Evolutionary conservation across 2,797 vertebrate species (phyloP).

Genomic region (Gadopsis bispinosus): DNA sequence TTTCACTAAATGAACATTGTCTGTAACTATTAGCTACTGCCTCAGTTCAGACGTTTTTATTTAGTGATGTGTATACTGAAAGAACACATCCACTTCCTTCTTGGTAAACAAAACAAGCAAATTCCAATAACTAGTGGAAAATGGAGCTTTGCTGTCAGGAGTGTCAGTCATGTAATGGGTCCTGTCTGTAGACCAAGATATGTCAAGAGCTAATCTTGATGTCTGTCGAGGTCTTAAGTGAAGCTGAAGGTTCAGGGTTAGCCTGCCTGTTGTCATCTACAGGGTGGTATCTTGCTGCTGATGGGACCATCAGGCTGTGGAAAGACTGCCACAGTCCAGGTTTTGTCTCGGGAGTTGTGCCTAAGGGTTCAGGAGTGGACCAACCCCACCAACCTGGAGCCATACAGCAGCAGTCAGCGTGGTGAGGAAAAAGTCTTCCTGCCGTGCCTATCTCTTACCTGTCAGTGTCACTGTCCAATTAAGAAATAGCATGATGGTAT

Average conservation of each 20-base stretch:
- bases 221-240: not conserved
- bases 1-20: not conserved
- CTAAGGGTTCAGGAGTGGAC: conserved; percentile 93
- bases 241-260: not conserved
- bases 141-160: not conserved
- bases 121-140: not conserved
- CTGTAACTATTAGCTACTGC: not conserved
- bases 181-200: not conserved
- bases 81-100: not conserved
- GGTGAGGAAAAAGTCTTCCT: conserved; percentile 77
- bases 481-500: not conserved
- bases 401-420: conserved; percentile 79
- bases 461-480: not conserved
- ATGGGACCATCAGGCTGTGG: conserved; percentile 95
- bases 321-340: conserved; percentile 91
- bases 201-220: not conserved
- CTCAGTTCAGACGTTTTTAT: not conserved
- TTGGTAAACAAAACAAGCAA: not conserved
- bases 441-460: not conserved
- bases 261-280: conserved; percentile 43
- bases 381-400: conserved; percentile 86
- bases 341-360: conserved; percentile 87
- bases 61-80: not conserved
- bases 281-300: conserved; percentile 90
- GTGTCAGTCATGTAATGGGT: not conserved